Evolutionary conservation across 2,888 invertebrate species (phyloP), one percentile per base, ranked within the genome.

Genomic region (Ommatoiulus sabulosus): DNA sequence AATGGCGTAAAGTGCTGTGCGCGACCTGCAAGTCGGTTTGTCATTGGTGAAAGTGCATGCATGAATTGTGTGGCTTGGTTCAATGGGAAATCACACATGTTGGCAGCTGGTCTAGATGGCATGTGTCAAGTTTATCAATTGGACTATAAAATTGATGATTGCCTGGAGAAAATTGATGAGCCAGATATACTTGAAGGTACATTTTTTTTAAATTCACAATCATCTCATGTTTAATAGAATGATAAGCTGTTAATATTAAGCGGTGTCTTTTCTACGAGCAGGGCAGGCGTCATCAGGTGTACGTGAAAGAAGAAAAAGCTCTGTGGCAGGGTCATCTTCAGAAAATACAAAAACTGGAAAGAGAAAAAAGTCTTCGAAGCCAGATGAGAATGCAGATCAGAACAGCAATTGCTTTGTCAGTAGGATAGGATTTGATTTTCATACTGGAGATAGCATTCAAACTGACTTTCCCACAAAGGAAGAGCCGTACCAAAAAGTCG

Each of bases 91-190:
- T 95, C 95, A 91, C 96, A 95, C 17, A 96, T 96, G 93, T 93
- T 98, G 87, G 96, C 97, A 0, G 97, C 97, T 10, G 98, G 98
- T 0, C 97, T 97, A 93, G 98, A 98, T 93, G 97, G 96, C 90
- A 96, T 97, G 91, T 97, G 97, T 92, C 97, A 97, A 92, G 93
- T 97, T 91, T 97, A 97, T 92, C 91, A 91, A 90, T 90, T 92
- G 15, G 91, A 91, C 90, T 89, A 92, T 89, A 92, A 91, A 90
- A 91, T 92, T 63, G 63, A 63, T 17, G 63, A 63, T 63, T 63
- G 63, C n/a, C 20, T 63, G 63, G 63, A 63, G 7, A 63, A 63
- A 0, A 63, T 63, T 17, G 63, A 63, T 6, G 63, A 63, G 3
- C 63, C n/a, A 17, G n/a, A 17, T 63, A n/a, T 6, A 3, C 3